These are phyloP conservation scores for Drosophila kohkoa DNA, from an alignment of 1,140 invertebrate species.

Conservation along the genomic window DNA sequence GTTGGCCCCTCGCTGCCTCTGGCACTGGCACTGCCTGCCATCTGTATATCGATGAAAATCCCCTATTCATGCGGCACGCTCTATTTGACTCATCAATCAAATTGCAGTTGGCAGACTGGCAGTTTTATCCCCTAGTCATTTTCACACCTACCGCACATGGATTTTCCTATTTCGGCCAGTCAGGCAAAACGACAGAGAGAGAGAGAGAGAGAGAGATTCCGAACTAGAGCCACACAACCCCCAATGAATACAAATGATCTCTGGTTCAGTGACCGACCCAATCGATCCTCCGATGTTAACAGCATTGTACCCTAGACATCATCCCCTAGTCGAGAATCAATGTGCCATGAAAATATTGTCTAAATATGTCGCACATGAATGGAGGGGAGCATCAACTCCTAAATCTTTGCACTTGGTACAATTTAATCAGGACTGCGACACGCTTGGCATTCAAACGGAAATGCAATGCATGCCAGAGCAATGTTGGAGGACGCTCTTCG, in stretches of 20 bases:
- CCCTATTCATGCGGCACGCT: constrained; percentile 76
- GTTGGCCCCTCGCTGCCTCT: neutral
- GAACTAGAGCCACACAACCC: neutral
- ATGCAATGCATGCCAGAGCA: constrained; percentile 42
- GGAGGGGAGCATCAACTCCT: neutral
- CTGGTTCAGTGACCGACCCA: constrained; percentile 53
- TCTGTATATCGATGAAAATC: constrained; percentile 48
- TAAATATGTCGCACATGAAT: constrained; percentile 31
- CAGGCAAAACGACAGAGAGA: too few species aligned
- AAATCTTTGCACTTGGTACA: constrained; percentile 61
- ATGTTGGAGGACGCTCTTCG: neutral
- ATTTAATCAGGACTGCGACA: constrained; percentile 67
- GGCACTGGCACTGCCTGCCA: constrained; percentile 14
- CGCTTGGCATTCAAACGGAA: constrained; percentile 36
- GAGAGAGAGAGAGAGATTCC: too few species aligned
- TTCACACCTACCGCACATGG: constrained; percentile 63
- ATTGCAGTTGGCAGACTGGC: constrained; percentile 34
- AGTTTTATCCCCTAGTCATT: constrained; percentile 55
- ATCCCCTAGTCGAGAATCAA: constrained; percentile 23
- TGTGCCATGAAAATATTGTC: constrained; percentile 56
- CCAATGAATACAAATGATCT: constrained; percentile 67
- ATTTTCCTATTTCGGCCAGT: constrained; percentile 24
- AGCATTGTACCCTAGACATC: constrained; percentile 35
- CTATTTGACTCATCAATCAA: constrained; percentile 77
- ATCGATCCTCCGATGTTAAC: constrained; percentile 35